phyloP scores from a whole-genome alignment of 2,797 vertebrate genomes.

The Peromyscus nudipes region DNA sequence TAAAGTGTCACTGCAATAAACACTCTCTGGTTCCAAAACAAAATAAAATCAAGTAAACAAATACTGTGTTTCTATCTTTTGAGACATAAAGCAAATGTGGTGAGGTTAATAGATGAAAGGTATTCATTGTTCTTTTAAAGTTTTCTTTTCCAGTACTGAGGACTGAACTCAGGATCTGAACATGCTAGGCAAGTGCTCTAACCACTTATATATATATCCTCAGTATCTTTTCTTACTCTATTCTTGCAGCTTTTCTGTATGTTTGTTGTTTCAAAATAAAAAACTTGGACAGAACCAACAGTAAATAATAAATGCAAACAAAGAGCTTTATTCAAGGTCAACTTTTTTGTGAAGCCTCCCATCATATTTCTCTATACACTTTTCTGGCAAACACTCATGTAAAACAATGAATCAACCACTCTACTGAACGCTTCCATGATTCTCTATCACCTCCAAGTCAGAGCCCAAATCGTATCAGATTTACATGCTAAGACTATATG shows the following conservation, averaged over 20 bases:
- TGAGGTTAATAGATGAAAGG: background rate
- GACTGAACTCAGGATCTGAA: background rate
- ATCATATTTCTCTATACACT: background rate
- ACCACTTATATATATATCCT: background rate
- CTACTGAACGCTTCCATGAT: constrained; percentile 24
- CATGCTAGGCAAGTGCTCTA: background rate
- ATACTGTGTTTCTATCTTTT: constrained; percentile 13
- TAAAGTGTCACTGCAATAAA: constrained; percentile 52
- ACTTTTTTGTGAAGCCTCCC: constrained; percentile 53
- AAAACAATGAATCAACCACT: constrained; percentile 36
- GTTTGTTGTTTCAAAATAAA: constrained; percentile 44
- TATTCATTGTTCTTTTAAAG: background rate
- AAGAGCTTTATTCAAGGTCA: constrained; percentile 24
- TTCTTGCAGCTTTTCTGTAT: constrained; percentile 40
- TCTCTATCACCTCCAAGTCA: constrained; percentile 60
- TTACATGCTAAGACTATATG: background rate
- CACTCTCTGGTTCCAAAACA: constrained; percentile 7
- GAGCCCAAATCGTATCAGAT: background rate
- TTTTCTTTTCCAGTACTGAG: background rate
- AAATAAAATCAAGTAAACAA: background rate
- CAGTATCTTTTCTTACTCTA: background rate
- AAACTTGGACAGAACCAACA: constrained; percentile 43
- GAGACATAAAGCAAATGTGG: constrained; percentile 35
- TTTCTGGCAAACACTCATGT: background rate
- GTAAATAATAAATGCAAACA: constrained; percentile 59